Conservation (phyloP, 2,113 vertebrate species). For the Ammodytes marinus region DNA sequence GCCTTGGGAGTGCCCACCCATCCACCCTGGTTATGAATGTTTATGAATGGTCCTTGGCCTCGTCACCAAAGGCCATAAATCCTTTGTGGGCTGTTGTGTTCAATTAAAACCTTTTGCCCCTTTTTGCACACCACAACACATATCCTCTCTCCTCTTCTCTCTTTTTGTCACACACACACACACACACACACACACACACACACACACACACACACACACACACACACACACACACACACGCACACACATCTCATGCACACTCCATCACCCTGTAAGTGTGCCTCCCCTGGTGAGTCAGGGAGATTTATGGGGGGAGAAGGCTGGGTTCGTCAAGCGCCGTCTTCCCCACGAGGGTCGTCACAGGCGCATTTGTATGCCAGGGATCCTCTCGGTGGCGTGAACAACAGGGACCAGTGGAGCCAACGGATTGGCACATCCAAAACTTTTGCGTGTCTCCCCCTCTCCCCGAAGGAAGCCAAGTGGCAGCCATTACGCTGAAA, state of each 20-base stretch:
- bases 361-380: constrained; percentile 81
- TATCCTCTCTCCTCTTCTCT: constrained; percentile 29
- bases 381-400: constrained; percentile 63
- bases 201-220: background rate
- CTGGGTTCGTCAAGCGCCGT: constrained; percentile 73
- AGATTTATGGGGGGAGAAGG: constrained; percentile 82
- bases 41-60: constrained; percentile 72
- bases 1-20: constrained; percentile 49
- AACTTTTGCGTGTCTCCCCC: constrained; percentile 44
- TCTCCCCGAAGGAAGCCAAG: constrained; percentile 43
- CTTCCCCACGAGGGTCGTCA: constrained; percentile 71
- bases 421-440: constrained; percentile 61
- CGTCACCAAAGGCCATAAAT: constrained; percentile 71
- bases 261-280: constrained; percentile 63
- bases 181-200: constrained; percentile 16
- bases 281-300: constrained; percentile 70
- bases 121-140: constrained; percentile 50
- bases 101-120: constrained; percentile 72
- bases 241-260: constrained; percentile 19
- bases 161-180: constrained; percentile 22
- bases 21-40: constrained; percentile 62
- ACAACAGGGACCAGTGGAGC: constrained; percentile 64
- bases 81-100: constrained; percentile 69
- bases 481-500: constrained; percentile 59
- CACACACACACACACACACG: background rate